A percentile compares a stretch with the other conserved stretches of the same genome.
Conservation (phyloP, 2,888 invertebrate species). For the Drosophila tanythrix region DNA sequence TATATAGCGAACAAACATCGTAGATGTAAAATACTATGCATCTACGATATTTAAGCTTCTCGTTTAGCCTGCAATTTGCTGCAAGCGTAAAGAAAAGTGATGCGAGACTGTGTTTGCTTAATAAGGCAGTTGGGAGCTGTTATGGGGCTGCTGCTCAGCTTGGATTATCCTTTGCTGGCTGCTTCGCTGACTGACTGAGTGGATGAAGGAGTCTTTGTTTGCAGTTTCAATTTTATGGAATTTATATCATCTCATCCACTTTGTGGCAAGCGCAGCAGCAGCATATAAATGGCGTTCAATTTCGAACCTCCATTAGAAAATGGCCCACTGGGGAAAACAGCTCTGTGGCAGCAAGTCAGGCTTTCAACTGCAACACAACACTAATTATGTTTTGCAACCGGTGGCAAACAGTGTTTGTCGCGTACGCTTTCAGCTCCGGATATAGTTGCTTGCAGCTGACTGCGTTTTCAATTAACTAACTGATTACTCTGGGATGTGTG, state of each 20-base stretch:
- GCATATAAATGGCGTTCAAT: constrained; percentile 72
- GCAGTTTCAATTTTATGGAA: constrained; percentile 69
- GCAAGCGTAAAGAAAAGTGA: constrained; percentile 35
- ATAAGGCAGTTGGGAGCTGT: constrained; percentile 63
- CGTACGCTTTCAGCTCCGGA: constrained; percentile 29
- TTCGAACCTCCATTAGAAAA: constrained; percentile 52
- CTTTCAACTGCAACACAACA: constrained; percentile 14
- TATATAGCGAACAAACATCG: neutral
- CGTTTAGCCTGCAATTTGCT: neutral
- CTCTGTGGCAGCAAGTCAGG: constrained; percentile 5
- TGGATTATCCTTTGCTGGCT: constrained; percentile 24
- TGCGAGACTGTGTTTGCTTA: constrained; percentile 41
- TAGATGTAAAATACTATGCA: neutral
- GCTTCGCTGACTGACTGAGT: constrained; percentile 17
- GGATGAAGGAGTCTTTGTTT: constrained; percentile 42
- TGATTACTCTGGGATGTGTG: constrained; percentile 32
- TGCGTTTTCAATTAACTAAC: constrained; percentile 58
- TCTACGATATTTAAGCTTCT: neutral
- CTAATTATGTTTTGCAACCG: constrained; percentile 39
- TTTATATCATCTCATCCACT: constrained; percentile 42
- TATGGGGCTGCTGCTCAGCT: constrained; percentile 36
- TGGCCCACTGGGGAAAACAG: constrained; percentile 25
- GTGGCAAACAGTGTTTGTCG: constrained; percentile 8
- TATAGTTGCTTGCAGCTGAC: constrained; percentile 35
- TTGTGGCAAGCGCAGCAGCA: constrained; percentile 47